These are phyloP conservation scores for Zaprionus camerounensis DNA, from an alignment of 1,140 invertebrate genomes.

Conservation along the genomic window DNA sequence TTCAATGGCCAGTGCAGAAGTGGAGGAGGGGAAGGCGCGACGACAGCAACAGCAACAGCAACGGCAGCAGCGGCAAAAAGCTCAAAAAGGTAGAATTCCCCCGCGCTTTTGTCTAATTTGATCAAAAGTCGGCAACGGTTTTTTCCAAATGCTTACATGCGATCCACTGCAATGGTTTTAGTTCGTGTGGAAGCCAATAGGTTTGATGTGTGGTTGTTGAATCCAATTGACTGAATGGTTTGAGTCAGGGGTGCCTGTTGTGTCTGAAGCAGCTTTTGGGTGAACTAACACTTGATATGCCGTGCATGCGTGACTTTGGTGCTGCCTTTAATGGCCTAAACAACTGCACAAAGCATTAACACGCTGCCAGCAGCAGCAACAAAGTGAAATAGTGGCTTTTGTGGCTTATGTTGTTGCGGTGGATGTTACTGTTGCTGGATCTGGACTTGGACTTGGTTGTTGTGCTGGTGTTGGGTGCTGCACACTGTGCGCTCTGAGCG, in stretches of 20 bases:
- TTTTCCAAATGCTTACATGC: neutral
- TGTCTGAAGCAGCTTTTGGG: constrained; percentile 16
- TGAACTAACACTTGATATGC: constrained; percentile 28
- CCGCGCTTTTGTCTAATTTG: neutral
- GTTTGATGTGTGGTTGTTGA: neutral
- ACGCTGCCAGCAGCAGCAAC: constrained; percentile 16
- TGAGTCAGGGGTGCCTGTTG: constrained; percentile 1
- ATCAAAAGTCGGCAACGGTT: constrained; percentile 29
- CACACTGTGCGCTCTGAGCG: constrained; percentile 28
- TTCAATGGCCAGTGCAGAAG: constrained; percentile 52
- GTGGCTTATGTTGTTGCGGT: constrained; percentile 24
- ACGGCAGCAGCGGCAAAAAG: neutral
- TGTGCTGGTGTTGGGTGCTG: constrained; percentile 2
- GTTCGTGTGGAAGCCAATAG: constrained; percentile 1
- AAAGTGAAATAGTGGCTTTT: constrained; percentile 36
- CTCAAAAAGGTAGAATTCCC: no score
- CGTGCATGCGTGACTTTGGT: constrained; percentile 53
- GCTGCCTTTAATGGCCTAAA: constrained; percentile 64
- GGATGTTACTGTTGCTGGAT: constrained; percentile 13
- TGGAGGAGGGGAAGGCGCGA: neutral
- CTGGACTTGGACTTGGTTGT: constrained; percentile 15
- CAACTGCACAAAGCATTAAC: constrained; percentile 46
- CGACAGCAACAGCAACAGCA: neutral
- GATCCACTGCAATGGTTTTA: neutral
- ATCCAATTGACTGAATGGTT: constrained; percentile 8